Conservation (phyloP, 2,797 vertebrate species). For the Falco columbarius region DNA sequence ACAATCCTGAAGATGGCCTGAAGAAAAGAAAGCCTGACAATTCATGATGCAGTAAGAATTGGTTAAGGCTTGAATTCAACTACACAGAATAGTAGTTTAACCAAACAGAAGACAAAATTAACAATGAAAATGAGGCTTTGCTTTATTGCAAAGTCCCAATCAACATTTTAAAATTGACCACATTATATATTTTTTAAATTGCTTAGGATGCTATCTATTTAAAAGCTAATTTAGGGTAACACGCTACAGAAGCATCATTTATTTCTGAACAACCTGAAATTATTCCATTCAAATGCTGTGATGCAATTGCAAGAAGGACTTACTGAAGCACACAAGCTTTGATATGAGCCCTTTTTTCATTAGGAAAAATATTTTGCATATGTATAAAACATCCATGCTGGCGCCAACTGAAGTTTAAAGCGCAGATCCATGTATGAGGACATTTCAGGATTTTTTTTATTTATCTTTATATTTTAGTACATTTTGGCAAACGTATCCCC, state of each 20-base stretch:
- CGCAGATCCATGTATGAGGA: rapidly evolving
- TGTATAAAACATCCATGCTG: neutral
- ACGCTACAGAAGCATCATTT: neutral
- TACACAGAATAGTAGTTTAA: neutral
- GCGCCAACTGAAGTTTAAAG: neutral
- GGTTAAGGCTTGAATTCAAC: neutral
- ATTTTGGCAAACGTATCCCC: neutral
- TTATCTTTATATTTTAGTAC: neutral
- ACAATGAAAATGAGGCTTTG: neutral
- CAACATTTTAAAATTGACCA: neutral
- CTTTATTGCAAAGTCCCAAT: neutral
- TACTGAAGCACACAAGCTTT: neutral
- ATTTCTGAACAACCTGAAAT: neutral
- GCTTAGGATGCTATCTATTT: neutral
- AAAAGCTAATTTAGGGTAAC: neutral
- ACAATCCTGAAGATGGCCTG: neutral
- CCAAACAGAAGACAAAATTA: neutral
- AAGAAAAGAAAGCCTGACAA: neutral
- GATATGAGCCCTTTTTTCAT: neutral
- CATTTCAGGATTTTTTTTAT: neutral
- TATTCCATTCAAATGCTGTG: conserved; percentile 10
- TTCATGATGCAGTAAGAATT: neutral
- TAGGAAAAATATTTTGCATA: neutral
- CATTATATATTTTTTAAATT: neutral
- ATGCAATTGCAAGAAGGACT: neutral